Evolutionary conservation across 2,797 vertebrate species (phyloP), one percentile per base, ranked within the genome.

Genomic region (Enteromius paludinosus): DNA sequence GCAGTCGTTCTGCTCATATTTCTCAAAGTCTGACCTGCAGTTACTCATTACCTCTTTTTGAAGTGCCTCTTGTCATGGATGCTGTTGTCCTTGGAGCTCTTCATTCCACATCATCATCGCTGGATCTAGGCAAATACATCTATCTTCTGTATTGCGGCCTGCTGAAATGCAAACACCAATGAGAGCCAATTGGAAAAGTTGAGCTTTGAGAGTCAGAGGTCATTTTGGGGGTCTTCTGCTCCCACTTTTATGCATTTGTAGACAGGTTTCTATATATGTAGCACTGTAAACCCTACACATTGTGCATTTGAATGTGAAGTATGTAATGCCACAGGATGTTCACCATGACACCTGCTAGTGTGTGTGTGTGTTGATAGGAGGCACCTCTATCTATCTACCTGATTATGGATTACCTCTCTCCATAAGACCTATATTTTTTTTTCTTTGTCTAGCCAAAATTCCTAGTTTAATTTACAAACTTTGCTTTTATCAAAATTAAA

Each of bases 41-140:
- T 93, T 92, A 93, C 89, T 94, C 90, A 93, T 93, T 93, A 76
- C 49, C 72, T 77, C 73, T 83, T 59, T 83, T 76, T 83, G 73
- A 83, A 77, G 81, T 56, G 92, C 87, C 88, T 78, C 77, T 76
- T 89, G 86, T 92, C 87, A 89, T 81, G 70, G 62, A 43, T 52
- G 84, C 61, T 92, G 90, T 92, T 90, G 86, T 91, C 84, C 90
- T 90, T 88, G 83, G 86, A 90, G 88, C 92, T 89, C 82, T 88
- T 90, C 90, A 84, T 87, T 81, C 86, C 87, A 82, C 89, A 86
- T 91, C 89, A 88, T 90, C 91, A 81, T 88, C 82, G 80, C 65
- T 78, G 83, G 83, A 88, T 88, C 75, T 84, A 87, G 89, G 86
- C 90, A 91, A 93, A 93, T 88, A 90, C 23, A 41, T 83, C 61